A percentile compares a stretch with the other conserved stretches of the same genome.
Evolutionary conservation across 1,140 invertebrate genomes (phyloP).

Genomic region (Leptinotarsa undecemlineata): DNA sequence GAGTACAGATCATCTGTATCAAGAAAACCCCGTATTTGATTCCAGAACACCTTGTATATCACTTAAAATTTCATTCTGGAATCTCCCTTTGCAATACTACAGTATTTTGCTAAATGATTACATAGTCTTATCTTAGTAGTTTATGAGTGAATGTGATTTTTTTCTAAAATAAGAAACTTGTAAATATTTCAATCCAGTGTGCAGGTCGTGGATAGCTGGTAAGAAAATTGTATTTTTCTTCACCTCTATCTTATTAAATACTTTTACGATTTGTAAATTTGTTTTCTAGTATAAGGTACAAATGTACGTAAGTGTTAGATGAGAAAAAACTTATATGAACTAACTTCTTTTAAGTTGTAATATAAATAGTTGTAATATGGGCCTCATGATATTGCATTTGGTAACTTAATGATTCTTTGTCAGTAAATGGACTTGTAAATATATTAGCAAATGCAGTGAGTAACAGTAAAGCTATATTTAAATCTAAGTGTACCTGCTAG

Average conservation of each 20-base stretch:
- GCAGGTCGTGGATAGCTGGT: neutral
- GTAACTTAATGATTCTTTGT: constrained; percentile 35
- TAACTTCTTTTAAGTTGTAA: constrained; percentile 42
- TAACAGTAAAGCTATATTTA: constrained; percentile 48
- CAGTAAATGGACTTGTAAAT: constrained; percentile 35
- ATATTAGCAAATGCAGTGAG: constrained; percentile 40
- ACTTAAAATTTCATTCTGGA: constrained; percentile 33
- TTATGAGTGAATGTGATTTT: constrained; percentile 46
- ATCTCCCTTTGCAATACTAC: constrained; percentile 50
- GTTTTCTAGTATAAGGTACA: constrained; percentile 29
- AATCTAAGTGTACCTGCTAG: constrained; percentile 49
- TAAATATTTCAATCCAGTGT: constrained; percentile 27
- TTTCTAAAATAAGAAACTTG: constrained; percentile 27
- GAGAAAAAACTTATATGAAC: constrained; percentile 31
- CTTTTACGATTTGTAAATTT: constrained; percentile 41
- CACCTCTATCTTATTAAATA: constrained; percentile 33
- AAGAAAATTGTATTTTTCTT: constrained; percentile 13
- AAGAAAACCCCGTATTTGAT: neutral
- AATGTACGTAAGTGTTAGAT: constrained; percentile 30
- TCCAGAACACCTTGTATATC: constrained; percentile 13
- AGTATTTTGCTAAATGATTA: constrained; percentile 51
- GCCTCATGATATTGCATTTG: constrained; percentile 45
- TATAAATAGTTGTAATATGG: constrained; percentile 39
- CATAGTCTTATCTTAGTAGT: constrained; percentile 36
- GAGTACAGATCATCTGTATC: neutral